Evolutionary conservation across 2,888 invertebrate species (phyloP), one percentile per base, ranked within the genome.

Genomic region (Drosophila diplacantha): DNA sequence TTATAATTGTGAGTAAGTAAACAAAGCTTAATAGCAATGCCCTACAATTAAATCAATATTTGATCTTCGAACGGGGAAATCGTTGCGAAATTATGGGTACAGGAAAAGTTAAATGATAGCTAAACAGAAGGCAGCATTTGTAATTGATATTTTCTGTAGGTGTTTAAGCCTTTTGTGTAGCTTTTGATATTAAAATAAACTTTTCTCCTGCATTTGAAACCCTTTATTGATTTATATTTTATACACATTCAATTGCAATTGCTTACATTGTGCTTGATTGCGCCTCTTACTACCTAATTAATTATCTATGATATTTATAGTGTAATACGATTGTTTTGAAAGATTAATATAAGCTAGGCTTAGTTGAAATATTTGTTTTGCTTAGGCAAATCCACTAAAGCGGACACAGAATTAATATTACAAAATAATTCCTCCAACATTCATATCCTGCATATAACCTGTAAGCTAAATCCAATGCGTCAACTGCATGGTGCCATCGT

Each of bases 401-500:
- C 5, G 22, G 22, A 22, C 22, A 22, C 22, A 22, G 22, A 22
- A 22, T 22, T 22, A 22, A 22, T 22, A 22, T 22, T 22, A 22
- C 3, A 22, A 22, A 22, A 0, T 3, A 22, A 22, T 22, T 22
- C 22, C 22, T 22, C 1, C 22, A 22, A 20, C 8, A 3, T 20
- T 5, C 5, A 51, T 22, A 11, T 7, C 7, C 4, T 26, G 4
- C n/a, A n/a, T n/a, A n/a, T n/a, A n/a, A n/a, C n/a, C n/a, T n/a
- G n/a, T 3, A 22, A 8, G 7, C 68, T 44, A 95, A 89, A 95
- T 95, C 96, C 96, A 96, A 87, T 95, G 95, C 0, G 95, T 94
- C 90, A 96, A 92, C 86, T 93, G 94, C 87, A 96, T 93, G 51
- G 92, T 92, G 14, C 96, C 96, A 81, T 94, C 93, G 2, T 91